A percentile compares a stretch with the other conserved stretches of the same genome.
phyloP scores from a whole-genome alignment of 2,888 invertebrate species.

The Clanis bilineata region DNA sequence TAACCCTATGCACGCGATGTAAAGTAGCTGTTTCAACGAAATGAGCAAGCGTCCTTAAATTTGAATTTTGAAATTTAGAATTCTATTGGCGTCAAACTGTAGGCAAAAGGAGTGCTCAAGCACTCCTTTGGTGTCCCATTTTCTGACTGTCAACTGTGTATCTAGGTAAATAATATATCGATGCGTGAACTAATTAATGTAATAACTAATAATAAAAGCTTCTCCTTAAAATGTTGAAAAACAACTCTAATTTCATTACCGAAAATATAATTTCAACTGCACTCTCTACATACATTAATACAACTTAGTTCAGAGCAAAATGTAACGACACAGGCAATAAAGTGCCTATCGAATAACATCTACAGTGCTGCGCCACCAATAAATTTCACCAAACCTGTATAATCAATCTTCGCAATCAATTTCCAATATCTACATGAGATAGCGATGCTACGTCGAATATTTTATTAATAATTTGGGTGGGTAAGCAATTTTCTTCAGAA shows the following conservation, averaged over 20 bases:
- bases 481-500: slow-evolving; percentile 18
- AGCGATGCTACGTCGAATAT: slow-evolving; percentile 22
- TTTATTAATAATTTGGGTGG: slow-evolving; percentile 11
- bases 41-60: too few species aligned
- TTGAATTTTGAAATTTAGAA: too few species aligned
- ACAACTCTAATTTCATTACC: background rate
- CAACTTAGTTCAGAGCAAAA: background rate
- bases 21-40: too few species aligned
- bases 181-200: too few species aligned
- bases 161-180: too few species aligned
- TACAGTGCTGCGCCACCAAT: background rate
- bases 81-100: too few species aligned
- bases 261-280: background rate
- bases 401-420: slow-evolving; percentile 31
- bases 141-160: too few species aligned
- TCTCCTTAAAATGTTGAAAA: background rate
- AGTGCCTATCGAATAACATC: slow-evolving; percentile 6
- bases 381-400: slow-evolving; percentile 14
- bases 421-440: slow-evolving; percentile 32
- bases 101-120: too few species aligned
- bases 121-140: too few species aligned
- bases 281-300: background rate
- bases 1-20: too few species aligned
- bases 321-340: slow-evolving; percentile 1
- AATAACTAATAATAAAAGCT: background rate